These are phyloP conservation scores for Luperina testacea DNA, from an alignment of 2,888 invertebrate species.

Conservation along the genomic window DNA sequence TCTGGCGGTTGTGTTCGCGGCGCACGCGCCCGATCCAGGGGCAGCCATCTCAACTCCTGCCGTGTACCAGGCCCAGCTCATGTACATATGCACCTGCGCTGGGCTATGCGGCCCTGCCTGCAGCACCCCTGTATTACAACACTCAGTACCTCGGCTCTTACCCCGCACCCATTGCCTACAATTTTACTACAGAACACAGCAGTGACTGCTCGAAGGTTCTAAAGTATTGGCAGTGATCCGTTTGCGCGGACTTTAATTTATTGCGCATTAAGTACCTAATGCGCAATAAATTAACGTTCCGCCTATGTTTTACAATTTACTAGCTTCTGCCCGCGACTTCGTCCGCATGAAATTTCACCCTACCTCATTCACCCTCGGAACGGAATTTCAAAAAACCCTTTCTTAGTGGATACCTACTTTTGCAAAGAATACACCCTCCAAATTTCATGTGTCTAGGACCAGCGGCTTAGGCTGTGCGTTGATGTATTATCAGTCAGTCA, in stretches of 20 bases:
- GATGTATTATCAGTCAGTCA: too few relatives aligned
- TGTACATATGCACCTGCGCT: constrained; percentile 59
- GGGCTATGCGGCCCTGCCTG: constrained; percentile 65
- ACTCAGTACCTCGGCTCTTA: constrained; percentile 60
- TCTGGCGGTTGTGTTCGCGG: constrained; percentile 71
- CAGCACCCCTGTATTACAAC: constrained; percentile 52
- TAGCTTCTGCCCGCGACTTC: too few relatives aligned
- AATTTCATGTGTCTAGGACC: too few relatives aligned
- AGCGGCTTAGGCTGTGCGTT: too few relatives aligned
- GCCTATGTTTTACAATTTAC: constrained; percentile 61
- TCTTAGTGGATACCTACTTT: too few relatives aligned
- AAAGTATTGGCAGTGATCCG: constrained; percentile 26
- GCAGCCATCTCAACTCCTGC: constrained; percentile 58
- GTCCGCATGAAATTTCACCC: too few relatives aligned
- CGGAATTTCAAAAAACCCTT: too few relatives aligned
- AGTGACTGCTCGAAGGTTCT: constrained; percentile 11
- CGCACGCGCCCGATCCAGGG: constrained; percentile 72
- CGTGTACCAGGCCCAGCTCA: constrained; percentile 63
- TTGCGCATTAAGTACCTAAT: constrained; percentile 20
- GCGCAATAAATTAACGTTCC: constrained; percentile 71
- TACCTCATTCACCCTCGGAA: too few relatives aligned
- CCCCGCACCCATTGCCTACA: constrained; percentile 67
- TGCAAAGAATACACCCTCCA: too few relatives aligned
- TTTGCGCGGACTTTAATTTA: constrained; percentile 5
- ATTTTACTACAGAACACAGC: constrained; percentile 64